A percentile compares a stretch with the other conserved stretches of the same genome.
phyloP scores from a whole-genome alignment of 2,888 invertebrate genomes.

The Fragum fragum region DNA sequence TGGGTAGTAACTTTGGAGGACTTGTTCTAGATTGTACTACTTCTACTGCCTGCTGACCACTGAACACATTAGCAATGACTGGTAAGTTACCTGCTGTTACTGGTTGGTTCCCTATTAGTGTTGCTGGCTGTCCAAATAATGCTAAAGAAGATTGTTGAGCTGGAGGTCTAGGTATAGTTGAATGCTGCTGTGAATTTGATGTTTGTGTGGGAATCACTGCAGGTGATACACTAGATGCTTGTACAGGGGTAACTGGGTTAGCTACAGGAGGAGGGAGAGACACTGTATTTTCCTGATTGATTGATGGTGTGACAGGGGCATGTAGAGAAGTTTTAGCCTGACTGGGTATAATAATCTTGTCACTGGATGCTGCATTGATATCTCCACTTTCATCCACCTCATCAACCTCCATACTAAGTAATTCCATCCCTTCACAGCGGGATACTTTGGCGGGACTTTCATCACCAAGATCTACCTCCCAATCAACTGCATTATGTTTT shows the following conservation, averaged over 20 bases:
- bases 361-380: conserved; percentile 19
- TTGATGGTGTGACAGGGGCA: neutral
- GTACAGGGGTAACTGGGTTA: too few relatives aligned
- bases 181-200: neutral
- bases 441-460: neutral
- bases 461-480: conserved; percentile 54
- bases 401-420: conserved; percentile 43
- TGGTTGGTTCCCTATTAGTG: neutral
- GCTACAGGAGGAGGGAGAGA: too few relatives aligned
- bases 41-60: conserved; percentile 53
- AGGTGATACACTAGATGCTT: neutral
- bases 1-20: neutral
- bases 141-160: neutral
- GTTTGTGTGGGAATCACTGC: neutral
- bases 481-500: conserved; percentile 59
- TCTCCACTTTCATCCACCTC: conserved; percentile 42
- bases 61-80: conserved; percentile 63
- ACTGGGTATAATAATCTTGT: conserved; percentile 23
- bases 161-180: neutral
- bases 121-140: neutral
- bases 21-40: conserved; percentile 1
- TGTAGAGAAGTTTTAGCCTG: neutral
- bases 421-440: conserved; percentile 12
- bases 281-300: too few relatives aligned
- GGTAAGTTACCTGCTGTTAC: conserved; percentile 28